Evolutionary conservation across 2,113 vertebrate species (phyloP).

Genomic region (Thryonomys swinderianus): DNA sequence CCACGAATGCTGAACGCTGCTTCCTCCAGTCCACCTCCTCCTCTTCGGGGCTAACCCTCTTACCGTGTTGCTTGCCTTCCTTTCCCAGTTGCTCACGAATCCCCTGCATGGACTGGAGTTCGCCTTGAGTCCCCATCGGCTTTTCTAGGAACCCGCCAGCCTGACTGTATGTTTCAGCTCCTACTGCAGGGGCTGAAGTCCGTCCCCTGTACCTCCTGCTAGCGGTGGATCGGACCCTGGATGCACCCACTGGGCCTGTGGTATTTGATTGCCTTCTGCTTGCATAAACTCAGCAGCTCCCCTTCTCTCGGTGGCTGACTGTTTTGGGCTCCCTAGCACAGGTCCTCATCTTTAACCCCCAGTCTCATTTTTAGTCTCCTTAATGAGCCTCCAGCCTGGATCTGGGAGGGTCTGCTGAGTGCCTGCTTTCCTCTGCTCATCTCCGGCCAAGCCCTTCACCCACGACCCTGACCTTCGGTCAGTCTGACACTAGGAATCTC

Average conservation of each 20-base stretch:
- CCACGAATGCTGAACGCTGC: neutral
- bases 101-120: neutral
- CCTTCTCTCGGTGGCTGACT: neutral
- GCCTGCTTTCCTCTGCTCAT: neutral
- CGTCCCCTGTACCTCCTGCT: neutral
- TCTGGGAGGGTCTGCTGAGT: neutral
- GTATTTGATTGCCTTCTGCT: neutral
- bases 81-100: neutral
- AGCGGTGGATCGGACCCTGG: neutral
- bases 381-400: neutral
- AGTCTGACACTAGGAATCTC: neutral
- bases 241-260: fast-evolving
- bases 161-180: neutral
- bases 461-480: neutral
- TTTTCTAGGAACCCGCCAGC: neutral
- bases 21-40: neutral
- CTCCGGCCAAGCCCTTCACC: neutral
- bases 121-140: neutral
- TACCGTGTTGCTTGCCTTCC: neutral
- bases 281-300: neutral
- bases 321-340: too few species aligned
- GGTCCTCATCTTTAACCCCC: neutral
- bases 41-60: neutral
- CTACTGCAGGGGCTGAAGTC: neutral
- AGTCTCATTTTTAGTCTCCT: neutral